Base-by-base conservation (phyloP, 2,113 vertebrate genomes). In the Trochalopteron elliotii region DNA sequence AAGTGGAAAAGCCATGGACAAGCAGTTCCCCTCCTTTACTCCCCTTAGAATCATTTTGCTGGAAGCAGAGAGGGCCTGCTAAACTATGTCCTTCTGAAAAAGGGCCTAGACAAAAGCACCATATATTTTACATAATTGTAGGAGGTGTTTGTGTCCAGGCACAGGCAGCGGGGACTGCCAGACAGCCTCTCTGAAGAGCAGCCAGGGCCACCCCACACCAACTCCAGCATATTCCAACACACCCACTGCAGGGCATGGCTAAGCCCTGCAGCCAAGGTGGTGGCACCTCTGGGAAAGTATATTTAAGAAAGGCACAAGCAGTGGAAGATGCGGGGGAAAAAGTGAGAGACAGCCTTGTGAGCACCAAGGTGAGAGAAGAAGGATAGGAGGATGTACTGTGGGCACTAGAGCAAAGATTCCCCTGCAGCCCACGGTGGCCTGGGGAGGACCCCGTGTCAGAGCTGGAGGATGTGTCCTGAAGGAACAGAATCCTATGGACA, bases 201-300 rank as follows among this genome's bases (percentile, higher is more conserved):
- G 10, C 21, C 0, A 0, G 14, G 16, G 5, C 33, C 52, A 57
- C 17, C 24, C 10, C 0, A 0, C 5, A 8, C 7, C 3, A 9
- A 33, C 44, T 86, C 44, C 44, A 45, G 9, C 22, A 2, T 1
- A 28, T 22, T 39, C 82, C 63, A 49, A 1, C 15, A 3, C 5
- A 31, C 5, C 7, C 27, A 15, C 12, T 5, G 0, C n/a, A 55
- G 28, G 28, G 14, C 31, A 53, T 2, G 2, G 57, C 52, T 55
- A 11, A 18, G 8, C 7, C n/a, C 61, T 6, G 5, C 31, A 7
- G 28, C 7, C 30, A 82, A 39, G 21, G 7, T 15, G 40, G 23
- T 2, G 5, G 24, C 2, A 1, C 20, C 33, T 21, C 35, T 30
- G 35, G 40, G 33, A 55, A 65, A 52, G 30, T 0, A 2, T 6